Conservation (phyloP, 2,888 invertebrate species). For the Cephalotes varians region DNA sequence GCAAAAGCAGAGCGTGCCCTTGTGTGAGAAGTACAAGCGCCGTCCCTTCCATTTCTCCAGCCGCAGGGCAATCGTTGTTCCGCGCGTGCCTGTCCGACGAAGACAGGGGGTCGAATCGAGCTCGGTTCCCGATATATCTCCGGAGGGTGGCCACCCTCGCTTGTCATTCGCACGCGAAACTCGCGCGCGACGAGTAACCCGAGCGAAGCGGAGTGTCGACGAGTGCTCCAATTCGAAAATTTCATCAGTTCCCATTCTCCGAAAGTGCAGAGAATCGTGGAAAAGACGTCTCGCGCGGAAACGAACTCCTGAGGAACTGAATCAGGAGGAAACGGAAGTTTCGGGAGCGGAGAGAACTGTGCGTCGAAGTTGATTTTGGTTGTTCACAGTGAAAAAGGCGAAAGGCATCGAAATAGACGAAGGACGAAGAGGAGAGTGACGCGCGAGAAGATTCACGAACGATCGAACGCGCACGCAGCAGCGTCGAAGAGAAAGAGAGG, state of each 20-base stretch:
- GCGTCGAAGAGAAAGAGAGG: background rate
- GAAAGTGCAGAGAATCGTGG: background rate
- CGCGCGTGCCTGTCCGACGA: background rate
- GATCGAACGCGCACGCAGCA: conserved; percentile 11
- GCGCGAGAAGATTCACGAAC: conserved; percentile 14
- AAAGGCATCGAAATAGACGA: background rate
- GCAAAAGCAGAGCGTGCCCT: conserved; percentile 5
- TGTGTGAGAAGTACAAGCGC: conserved; percentile 34
- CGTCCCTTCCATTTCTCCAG: background rate
- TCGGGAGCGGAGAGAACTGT: background rate
- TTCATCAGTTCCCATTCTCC: background rate
- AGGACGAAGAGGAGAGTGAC: conserved; percentile 17
- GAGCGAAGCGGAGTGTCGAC: background rate
- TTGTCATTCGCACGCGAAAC: background rate
- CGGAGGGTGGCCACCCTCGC: conserved; percentile 2
- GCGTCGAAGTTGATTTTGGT: background rate
- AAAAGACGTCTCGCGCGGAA: background rate
- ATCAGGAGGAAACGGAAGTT: background rate
- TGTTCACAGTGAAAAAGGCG: background rate
- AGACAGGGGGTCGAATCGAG: conserved; percentile 8
- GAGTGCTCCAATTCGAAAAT: background rate
- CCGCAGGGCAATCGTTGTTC: conserved; percentile 8
- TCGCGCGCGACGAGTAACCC: background rate
- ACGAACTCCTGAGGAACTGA: background rate
- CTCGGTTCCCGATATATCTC: background rate